Evolutionary conservation across 2,888 invertebrate genomes (phyloP), one percentile per base, ranked within the genome.

Genomic region (Magallana nippona): DNA sequence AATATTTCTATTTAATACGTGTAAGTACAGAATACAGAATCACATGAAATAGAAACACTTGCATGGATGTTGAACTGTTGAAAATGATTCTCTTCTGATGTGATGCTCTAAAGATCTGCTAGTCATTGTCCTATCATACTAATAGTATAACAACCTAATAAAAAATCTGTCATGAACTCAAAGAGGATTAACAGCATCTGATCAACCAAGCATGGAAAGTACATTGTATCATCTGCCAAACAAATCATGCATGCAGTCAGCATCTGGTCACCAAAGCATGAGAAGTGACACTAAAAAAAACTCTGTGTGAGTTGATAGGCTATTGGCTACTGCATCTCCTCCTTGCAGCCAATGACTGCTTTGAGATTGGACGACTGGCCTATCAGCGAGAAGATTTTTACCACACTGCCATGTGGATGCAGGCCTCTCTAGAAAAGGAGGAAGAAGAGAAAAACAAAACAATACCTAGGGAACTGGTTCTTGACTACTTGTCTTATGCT

Each of bases 351-450:
- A 97, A 97, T 84, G 99, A 99, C 94, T 98, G 99, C 93, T 99
- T 97, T 95, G 98, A 98, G 95, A 95, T 99, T 81, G 99, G 98
- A 0, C 96, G 98, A 58, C 97, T 97, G 90, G 96, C 98, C 10
- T 99, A 99, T 95, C 97, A 97, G 91, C 96, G 97, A 90, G 97
- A 96, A 62, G 99, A 99, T 95, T 97, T 96, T 94, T 97, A 97
- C 91, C 98, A 99, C 94, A 97, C 98, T 0, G 96, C 97, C 8
- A 95, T 97, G 82, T 99, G 99, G 99, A 98, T 99, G 98, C 96
- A 96, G 89, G 98, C 98, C 94, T 97, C 99, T 0, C 86, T 98
- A 93, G 95, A 96, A 62, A 96, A 86, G 78, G 89, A 89, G 22
- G n/a, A 81, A 1, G 44, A 62, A 22, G 90, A 91, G 85, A 82